These are phyloP conservation scores for Callimorpha dominula DNA, from an alignment of 2,888 invertebrate genomes.

Conservation along the genomic window DNA sequence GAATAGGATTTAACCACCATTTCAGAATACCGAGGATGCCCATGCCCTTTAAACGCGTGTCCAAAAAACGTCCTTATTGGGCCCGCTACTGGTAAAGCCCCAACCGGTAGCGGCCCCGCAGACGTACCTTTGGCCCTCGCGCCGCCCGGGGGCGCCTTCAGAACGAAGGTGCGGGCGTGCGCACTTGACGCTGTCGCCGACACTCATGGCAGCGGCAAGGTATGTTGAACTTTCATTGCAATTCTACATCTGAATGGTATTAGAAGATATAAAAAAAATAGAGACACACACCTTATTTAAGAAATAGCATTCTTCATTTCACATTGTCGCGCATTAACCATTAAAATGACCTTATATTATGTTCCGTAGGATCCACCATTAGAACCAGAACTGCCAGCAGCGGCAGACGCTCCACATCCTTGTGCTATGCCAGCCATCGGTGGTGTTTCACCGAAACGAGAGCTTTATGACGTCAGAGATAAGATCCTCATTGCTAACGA, in stretches of 20 bases:
- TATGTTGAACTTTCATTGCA: constrained; percentile 37
- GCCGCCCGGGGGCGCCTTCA: constrained; percentile 85
- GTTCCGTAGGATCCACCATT: constrained; percentile 75
- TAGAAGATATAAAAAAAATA: neutral
- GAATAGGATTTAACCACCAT: constrained; percentile 19
- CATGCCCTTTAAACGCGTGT: constrained; percentile 97
- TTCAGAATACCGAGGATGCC: constrained; percentile 89
- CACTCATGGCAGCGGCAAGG: constrained; percentile 83
- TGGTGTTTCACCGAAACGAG: constrained; percentile 81
- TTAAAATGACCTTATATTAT: neutral
- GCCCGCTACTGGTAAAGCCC: constrained; percentile 99
- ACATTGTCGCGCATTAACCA: neutral
- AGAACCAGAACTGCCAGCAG: constrained; percentile 74
- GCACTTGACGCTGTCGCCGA: constrained; percentile 76
- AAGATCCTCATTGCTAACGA: constrained; percentile 73
- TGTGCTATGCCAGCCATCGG: constrained; percentile 77
- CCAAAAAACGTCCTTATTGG: constrained; percentile 99
- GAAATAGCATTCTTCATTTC: no score
- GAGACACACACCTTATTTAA: no score
- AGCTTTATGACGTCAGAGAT: constrained; percentile 76
- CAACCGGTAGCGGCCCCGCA: constrained; percentile 89
- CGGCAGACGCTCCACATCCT: constrained; percentile 76
- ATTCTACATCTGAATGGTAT: neutral
- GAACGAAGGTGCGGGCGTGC: constrained; percentile 83
- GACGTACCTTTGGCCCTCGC: constrained; percentile 75